Base-by-base conservation (phyloP, 2,797 vertebrate species). In the Onychomys leucogaster region DNA sequence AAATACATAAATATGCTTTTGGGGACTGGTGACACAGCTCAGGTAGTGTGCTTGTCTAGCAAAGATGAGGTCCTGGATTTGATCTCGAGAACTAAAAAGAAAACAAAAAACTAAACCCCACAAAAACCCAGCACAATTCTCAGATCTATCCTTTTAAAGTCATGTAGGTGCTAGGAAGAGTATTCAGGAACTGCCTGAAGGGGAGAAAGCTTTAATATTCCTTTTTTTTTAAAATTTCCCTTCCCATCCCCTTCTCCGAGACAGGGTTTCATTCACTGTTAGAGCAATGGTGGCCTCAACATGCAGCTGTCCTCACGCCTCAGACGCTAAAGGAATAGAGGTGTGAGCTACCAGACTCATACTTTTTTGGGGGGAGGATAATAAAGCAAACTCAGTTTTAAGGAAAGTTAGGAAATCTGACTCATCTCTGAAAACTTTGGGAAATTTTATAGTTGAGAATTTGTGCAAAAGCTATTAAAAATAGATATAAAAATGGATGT, bases 311-410 rank as follows among this genome's bases (percentile, higher is more conserved):
- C 57, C 73, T 77, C 73, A 6, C 49, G 19, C 16, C 4, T 61
- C 11, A 63, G 27, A 76, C 3, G 25, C 32, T 75, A 13, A 49
- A 63, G 73, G 57, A 61, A 37, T 77, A 49, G 21, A 77, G 19
- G 6, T 77, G 41, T 61, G 12, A 89, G 37, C 16, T n/a, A 88
- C 69, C 3, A 43, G 27, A 61, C 10, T 16, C 12, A 41, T 32
- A 11, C 34, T 87, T 71, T 65, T 67, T 87, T 52, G 55, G 37
- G 89, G 83, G 21, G n/a, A 61, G 29, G 81, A 29, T 41, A 69
- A 23, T 81, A 94, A 77, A 85, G 61, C 49, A 94, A 85, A 84
- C 57, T 83, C 81, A 90, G 43, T 95, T 89, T 91, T 90, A 94
- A 86, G 32, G 77, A 82, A 89, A 96, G 67, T 52, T 73, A 77